Conservation (phyloP, 2,797 vertebrate species). For the Thripadectes ignobilis region DNA sequence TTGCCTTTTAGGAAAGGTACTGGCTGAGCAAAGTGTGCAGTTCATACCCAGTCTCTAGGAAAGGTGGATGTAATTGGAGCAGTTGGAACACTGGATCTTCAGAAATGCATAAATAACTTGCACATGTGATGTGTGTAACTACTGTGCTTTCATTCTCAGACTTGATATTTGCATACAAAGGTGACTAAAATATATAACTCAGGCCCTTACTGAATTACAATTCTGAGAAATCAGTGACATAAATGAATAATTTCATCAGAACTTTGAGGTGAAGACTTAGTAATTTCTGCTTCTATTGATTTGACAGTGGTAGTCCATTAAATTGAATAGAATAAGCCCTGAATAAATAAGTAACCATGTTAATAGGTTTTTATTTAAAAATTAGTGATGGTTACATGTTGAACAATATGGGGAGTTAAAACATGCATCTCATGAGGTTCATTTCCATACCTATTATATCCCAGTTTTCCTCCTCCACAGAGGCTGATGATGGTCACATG, state of each 20-base stretch:
- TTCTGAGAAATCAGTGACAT: background rate
- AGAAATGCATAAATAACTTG: background rate
- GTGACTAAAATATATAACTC: rapidly evolving
- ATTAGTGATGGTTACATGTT: background rate
- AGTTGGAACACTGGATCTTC: background rate
- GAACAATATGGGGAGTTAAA: background rate
- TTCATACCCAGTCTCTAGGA: background rate
- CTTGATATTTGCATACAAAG: background rate
- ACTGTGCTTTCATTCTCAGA: background rate
- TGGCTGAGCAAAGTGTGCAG: background rate
- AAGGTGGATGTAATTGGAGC: background rate
- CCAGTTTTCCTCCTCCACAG: background rate
- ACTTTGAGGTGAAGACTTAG: background rate
- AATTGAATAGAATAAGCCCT: background rate
- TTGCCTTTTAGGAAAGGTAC: background rate
- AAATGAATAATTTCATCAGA: background rate
- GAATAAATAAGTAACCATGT: background rate
- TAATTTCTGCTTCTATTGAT: background rate
- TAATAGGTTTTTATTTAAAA: background rate
- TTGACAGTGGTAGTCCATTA: background rate
- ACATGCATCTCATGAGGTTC: background rate
- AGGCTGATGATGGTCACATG: background rate
- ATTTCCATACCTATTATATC: background rate
- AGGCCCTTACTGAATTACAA: background rate
- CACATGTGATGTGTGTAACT: rapidly evolving